phyloP scores from a whole-genome alignment of 2,888 invertebrate genomes.

The Parnassius apollo region DNA sequence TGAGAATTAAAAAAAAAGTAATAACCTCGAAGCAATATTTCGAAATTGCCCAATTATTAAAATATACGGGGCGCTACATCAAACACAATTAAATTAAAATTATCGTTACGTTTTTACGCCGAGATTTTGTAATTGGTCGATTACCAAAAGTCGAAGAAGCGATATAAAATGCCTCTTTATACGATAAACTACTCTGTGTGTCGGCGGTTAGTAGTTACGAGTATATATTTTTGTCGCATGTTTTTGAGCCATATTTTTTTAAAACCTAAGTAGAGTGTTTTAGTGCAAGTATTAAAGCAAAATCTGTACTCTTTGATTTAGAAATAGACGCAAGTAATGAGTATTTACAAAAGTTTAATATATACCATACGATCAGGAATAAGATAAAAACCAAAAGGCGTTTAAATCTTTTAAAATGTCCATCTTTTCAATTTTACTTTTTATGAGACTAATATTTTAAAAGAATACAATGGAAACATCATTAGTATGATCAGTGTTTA shows the following conservation, averaged over 20 bases:
- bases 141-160: slow-evolving; percentile 5
- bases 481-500: no score
- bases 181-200: slow-evolving; percentile 10
- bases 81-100: slow-evolving; percentile 22
- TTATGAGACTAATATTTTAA: not conserved
- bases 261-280: slow-evolving; percentile 3
- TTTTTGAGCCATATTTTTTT: slow-evolving; percentile 4
- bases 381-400: no score
- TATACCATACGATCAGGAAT: no score
- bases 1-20: not conserved
- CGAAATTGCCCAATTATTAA: slow-evolving; percentile 16
- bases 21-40: slow-evolving; percentile 5
- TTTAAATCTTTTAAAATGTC: no score
- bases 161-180: slow-evolving; percentile 1
- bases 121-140: slow-evolving; percentile 20
- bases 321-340: not conserved
- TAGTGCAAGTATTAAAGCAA: slow-evolving; percentile 1
- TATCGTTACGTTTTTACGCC: slow-evolving; percentile 19
- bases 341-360: no score
- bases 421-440: no score
- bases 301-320: not conserved
- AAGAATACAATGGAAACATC: no score
- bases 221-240: not conserved
- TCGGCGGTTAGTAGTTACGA: not conserved
- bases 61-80: slow-evolving; percentile 14